Evolutionary conservation across 2,113 vertebrate species (phyloP).

Genomic region (Hyperopisus bebe): DNA sequence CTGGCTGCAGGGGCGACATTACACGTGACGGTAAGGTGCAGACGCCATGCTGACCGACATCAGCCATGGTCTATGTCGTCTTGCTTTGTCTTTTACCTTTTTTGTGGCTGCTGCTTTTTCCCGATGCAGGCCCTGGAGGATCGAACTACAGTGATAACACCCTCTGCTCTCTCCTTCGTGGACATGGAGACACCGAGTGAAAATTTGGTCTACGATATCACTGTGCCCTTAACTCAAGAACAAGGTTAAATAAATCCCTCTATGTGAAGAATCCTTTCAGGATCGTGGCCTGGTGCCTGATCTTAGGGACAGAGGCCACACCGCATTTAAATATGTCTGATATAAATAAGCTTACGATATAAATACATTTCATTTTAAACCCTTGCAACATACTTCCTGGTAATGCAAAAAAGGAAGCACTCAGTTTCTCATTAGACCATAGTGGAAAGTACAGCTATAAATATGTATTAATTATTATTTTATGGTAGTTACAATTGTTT

Average conservation of each 20-base stretch:
- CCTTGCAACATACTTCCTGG: neutral
- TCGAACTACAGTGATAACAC: conserved; percentile 74
- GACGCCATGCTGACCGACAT: neutral
- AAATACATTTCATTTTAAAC: neutral
- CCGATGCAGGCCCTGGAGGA: conserved; percentile 78
- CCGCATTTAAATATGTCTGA: neutral
- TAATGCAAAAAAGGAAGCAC: conserved; percentile 1
- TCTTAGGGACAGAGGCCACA: neutral
- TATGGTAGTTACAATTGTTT: neutral
- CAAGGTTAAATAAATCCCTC: conserved; percentile 67
- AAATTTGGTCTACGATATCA: conserved; percentile 84
- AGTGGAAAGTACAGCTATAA: neutral
- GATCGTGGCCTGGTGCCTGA: neutral
- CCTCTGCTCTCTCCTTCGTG: conserved; percentile 78
- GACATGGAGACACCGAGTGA: conserved; percentile 71
- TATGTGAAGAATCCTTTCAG: neutral
- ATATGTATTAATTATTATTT: neutral
- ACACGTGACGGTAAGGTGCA: conserved; percentile 78
- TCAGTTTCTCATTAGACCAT: neutral
- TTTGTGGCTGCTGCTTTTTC: conserved; percentile 2
- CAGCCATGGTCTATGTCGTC: too few species aligned
- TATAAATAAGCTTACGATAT: neutral
- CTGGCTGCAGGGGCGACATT: conserved; percentile 70
- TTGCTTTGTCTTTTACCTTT: neutral
- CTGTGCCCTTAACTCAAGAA: conserved; percentile 68